Base-by-base conservation (phyloP, 2,888 invertebrate species). In the Caenorhabditis panamensis region DNA sequence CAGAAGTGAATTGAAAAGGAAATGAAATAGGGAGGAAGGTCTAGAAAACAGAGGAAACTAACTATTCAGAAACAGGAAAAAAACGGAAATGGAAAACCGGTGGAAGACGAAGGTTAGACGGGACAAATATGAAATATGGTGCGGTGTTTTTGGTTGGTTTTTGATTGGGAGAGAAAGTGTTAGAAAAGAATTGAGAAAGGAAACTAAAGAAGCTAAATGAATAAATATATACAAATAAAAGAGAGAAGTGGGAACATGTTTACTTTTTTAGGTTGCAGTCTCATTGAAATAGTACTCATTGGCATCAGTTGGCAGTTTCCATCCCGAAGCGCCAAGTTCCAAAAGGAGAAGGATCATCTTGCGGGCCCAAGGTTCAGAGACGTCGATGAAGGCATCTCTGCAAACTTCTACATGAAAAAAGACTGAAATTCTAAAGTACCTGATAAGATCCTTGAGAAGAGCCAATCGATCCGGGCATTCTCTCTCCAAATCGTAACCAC, bases 201-300 rank as follows among this genome's bases (percentile, higher is more conserved):
- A 44, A 69, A 61, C 62, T 79, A 67, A 44, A 24, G 59, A 54
- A 56, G 28, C 56, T 72, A 63, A 18, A 8, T 1, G 58, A 59
- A 75, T 75, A 75, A 75, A 75, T 75, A 75, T 75, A 75, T 75
- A 75, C 75, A 75, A 75, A 75, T 75, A 75, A 31, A 76, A 66
- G 61, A 75, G 53, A 54, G 53, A 36, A 69, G 47, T 44, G 13
- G 22, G 31, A 51, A 44, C 28, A 41, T 2, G 8, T 58, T 58
- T 31, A 47, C 20, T 44, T n/a, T 53, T 26, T 68, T 64, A 73
- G 58, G 58, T 82, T 16, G 72, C 20, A 31, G 82, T 78, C 54
- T 82, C 75, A 59, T 90, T 88, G 82, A 90, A 90, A 72, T 90
- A 90, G 53, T 91, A 90, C 53, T 91, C 90, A 79, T 88, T 89